These are phyloP conservation scores for Chrysotoxum bicinctum DNA, from an alignment of 2,888 invertebrate genomes.

Conservation along the genomic window DNA sequence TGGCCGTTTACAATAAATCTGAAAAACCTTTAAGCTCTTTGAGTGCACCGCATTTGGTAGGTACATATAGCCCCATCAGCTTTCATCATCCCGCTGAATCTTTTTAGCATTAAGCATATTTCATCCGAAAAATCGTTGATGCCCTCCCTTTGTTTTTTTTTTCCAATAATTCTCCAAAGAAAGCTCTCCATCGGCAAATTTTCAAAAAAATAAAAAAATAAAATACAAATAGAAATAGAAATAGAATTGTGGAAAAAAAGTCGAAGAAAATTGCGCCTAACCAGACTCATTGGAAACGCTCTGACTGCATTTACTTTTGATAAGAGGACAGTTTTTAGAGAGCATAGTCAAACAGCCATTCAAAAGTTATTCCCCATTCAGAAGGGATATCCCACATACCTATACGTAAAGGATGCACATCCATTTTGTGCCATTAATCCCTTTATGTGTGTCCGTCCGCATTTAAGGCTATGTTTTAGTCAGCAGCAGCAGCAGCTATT, in stretches of 20 bases:
- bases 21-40: conserved; percentile 44
- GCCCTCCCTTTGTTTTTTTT: neutral
- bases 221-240: neutral
- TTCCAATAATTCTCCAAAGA: neutral
- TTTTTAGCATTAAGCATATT: conserved; percentile 45
- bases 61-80: conserved; percentile 1
- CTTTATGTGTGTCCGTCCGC: conserved; percentile 44
- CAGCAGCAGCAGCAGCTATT: neutral
- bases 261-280: conserved; percentile 36
- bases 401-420: conserved; percentile 18
- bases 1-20: conserved; percentile 50
- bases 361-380: conserved; percentile 48
- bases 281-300: conserved; percentile 49
- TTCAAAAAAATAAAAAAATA: conserved; percentile 1
- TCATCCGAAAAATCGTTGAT: conserved; percentile 9
- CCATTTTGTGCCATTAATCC: conserved; percentile 57
- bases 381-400: conserved; percentile 36
- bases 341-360: conserved; percentile 56
- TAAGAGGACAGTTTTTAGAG: conserved; percentile 56
- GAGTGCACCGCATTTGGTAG: neutral
- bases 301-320: conserved; percentile 65
- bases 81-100: neutral
- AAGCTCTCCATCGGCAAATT: neutral
- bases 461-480: conserved; percentile 29
- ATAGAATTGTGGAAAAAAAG: neutral